Conservation (phyloP, 2,797 vertebrate species). For the Trachops cirrhosus region DNA sequence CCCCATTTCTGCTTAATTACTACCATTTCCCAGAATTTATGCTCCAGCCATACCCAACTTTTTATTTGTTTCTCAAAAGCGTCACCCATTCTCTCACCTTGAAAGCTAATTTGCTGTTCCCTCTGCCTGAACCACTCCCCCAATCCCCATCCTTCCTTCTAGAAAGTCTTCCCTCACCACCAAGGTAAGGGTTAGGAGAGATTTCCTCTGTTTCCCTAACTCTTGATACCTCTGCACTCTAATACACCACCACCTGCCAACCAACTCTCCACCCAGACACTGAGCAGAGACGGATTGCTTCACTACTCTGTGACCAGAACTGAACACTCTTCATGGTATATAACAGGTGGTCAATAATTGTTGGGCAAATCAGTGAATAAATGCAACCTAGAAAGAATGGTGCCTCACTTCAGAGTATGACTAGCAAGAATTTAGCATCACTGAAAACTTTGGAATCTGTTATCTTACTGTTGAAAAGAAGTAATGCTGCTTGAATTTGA, state of each 20-base stretch:
- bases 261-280: not conserved
- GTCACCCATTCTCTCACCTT: not conserved
- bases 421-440: not conserved
- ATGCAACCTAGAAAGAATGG: not conserved
- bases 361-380: not conserved
- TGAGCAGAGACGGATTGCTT: not conserved
- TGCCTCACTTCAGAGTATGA: not conserved
- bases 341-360: not conserved
- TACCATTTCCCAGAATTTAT: not conserved
- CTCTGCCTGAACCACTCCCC: not conserved
- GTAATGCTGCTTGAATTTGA: not conserved
- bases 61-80: not conserved
- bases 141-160: not conserved
- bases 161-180: not conserved
- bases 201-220: not conserved
- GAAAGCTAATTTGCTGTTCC: not conserved
- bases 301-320: not conserved
- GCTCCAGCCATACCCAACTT: not conserved
- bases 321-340: not conserved
- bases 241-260: fast-evolving
- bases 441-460: constrained; percentile 30
- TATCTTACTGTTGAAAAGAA: constrained; percentile 33
- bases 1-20: not conserved
- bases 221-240: not conserved
- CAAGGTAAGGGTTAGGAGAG: not conserved